A percentile compares a stretch with the other conserved stretches of the same genome.
Evolutionary conservation across 2,113 vertebrate genomes (phyloP).

Genomic region (Oryzias javanicus): DNA sequence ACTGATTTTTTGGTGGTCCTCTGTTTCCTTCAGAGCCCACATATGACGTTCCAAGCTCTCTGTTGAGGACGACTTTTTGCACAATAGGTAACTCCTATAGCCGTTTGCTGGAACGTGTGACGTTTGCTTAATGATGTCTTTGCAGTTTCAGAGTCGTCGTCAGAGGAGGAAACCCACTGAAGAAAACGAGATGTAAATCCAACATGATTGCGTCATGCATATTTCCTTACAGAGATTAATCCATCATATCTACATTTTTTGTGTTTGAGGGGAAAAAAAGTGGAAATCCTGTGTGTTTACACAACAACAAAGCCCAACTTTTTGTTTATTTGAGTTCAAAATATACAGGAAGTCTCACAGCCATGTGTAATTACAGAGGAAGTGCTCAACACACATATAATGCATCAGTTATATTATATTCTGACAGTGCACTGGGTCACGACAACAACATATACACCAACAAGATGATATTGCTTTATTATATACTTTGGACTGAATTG

Average conservation of each 20-base stretch:
- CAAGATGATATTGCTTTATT: constrained; percentile 54
- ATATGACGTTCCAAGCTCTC: constrained; percentile 70
- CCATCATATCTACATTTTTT: neutral
- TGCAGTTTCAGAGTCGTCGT: constrained; percentile 46
- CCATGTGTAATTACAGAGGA: constrained; percentile 9
- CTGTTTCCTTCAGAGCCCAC: constrained; percentile 19
- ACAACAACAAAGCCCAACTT: no score
- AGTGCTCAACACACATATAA: constrained; percentile 1
- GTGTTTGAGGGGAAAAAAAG: neutral
- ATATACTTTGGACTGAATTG: constrained; percentile 47
- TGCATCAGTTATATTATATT: constrained; percentile 9
- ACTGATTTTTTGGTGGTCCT: neutral
- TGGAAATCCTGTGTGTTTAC: neutral
- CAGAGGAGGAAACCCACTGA: constrained; percentile 27
- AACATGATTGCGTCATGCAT: neutral
- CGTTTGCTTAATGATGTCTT: constrained; percentile 10
- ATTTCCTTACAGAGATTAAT: neutral
- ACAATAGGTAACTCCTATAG: constrained; percentile 44
- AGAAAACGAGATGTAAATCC: constrained; percentile 39
- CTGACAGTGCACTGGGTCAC: constrained; percentile 41
- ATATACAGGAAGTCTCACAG: constrained; percentile 4
- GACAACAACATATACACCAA: constrained; percentile 32
- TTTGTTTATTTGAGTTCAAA: no score
- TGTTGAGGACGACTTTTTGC: constrained; percentile 40
- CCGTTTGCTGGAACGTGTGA: neutral